Percentiles rank a stretch among this genome's conserved stretches.
These are phyloP conservation scores for Muschampia plurimacula DNA, from an alignment of 2,888 invertebrate genomes.

Conservation along the genomic window DNA sequence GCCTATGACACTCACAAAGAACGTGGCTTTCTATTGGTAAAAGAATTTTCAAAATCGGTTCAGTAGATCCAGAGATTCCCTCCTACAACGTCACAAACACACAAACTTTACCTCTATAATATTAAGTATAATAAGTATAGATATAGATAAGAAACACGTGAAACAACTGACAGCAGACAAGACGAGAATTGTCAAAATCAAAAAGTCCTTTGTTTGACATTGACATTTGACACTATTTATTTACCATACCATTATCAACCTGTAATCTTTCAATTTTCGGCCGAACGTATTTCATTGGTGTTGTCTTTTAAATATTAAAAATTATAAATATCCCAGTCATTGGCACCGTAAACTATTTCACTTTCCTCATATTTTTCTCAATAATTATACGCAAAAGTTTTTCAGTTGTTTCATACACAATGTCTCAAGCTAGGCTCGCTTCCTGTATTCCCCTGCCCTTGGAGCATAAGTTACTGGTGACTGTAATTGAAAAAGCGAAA, in stretches of 20 bases:
- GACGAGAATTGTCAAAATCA: too few relatives aligned
- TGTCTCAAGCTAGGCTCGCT: conserved; percentile 80
- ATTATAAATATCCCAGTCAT: neutral
- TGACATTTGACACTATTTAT: neutral
- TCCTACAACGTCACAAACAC: too few relatives aligned
- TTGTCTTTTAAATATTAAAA: neutral
- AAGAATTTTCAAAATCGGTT: too few relatives aligned
- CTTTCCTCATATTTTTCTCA: neutral
- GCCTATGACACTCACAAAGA: too few relatives aligned
- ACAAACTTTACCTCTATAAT: too few relatives aligned
- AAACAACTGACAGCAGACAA: too few relatives aligned
- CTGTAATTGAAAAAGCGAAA: conserved; percentile 90
- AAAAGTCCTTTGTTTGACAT: too few relatives aligned
- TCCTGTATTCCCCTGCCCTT: conserved; percentile 89
- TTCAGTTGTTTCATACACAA: conserved; percentile 47
- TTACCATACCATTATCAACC: neutral
- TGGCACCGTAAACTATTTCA: neutral
- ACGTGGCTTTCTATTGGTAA: too few relatives aligned
- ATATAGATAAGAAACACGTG: too few relatives aligned
- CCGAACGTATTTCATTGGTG: neutral
- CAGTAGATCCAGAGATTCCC: too few relatives aligned
- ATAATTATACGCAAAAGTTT: neutral
- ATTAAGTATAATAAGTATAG: too few relatives aligned
- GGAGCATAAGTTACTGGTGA: conserved; percentile 86
- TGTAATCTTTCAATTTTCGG: neutral